These are phyloP conservation scores for Ernsta delagoae DNA, from an alignment of 2,888 invertebrate genomes.

Conservation along the genomic window DNA sequence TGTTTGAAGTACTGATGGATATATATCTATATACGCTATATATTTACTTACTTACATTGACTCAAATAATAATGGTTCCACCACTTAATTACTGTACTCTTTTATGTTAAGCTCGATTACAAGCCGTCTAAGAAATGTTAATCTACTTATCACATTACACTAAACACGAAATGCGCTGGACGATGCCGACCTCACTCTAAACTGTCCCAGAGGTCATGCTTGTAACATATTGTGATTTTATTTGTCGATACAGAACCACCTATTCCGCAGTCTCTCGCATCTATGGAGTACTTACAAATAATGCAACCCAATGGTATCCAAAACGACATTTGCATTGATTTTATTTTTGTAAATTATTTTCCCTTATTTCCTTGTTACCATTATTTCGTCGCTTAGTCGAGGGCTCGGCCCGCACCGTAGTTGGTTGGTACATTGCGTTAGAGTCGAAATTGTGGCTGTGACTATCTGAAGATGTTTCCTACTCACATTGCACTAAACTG, in stretches of 20 bases:
- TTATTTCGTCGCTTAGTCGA: constrained; percentile 56
- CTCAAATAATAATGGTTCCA: too few species aligned
- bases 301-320: constrained; percentile 82
- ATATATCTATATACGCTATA: too few species aligned
- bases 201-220: constrained; percentile 60
- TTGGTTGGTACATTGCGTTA: constrained; percentile 56
- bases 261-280: constrained; percentile 81
- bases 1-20: too few species aligned
- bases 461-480: constrained; percentile 66
- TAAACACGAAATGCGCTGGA: constrained; percentile 16
- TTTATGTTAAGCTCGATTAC: not conserved
- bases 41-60: too few species aligned
- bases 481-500: constrained; percentile 57
- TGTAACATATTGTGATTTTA: constrained; percentile 78
- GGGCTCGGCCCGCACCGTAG: constrained; percentile 59
- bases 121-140: too few species aligned
- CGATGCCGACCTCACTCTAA: constrained; percentile 39
- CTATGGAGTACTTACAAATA: constrained; percentile 83
- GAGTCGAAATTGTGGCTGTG: constrained; percentile 80
- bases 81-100: not conserved
- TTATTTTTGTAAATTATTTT: constrained; percentile 52
- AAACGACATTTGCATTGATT: constrained; percentile 70
- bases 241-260: constrained; percentile 83
- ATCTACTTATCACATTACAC: constrained; percentile 16
- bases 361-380: constrained; percentile 51